These are phyloP conservation scores for Sesamia inferens DNA, from an alignment of 2,888 invertebrate species.

Conservation along the genomic window DNA sequence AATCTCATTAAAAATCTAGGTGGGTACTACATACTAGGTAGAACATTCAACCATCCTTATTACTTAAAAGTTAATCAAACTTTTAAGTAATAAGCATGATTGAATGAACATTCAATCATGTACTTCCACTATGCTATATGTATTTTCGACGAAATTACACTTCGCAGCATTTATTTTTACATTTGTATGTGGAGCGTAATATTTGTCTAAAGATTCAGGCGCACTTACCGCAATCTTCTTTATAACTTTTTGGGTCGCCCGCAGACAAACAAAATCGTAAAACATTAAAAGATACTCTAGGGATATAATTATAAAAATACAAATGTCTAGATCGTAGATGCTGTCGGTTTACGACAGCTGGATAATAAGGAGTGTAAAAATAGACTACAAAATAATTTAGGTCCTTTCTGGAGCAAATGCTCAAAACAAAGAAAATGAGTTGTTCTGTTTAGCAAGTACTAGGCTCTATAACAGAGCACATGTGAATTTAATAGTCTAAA, in stretches of 20 bases:
- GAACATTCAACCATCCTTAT: too few species aligned
- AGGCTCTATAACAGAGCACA: not conserved
- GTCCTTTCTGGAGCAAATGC: too few species aligned
- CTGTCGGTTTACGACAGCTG: not conserved
- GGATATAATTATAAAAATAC: not conserved
- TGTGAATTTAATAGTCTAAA: not conserved
- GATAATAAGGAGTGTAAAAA: not conserved
- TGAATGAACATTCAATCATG: too few species aligned
- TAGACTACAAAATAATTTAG: not conserved
- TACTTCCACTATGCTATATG: too few species aligned
- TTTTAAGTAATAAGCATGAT: too few species aligned
- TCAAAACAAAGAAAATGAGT: not conserved
- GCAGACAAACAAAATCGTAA: slow-evolving; percentile 24
- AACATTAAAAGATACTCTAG: slow-evolving; percentile 14
- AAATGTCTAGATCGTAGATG: not conserved
- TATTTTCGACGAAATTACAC: slow-evolving; percentile 31
- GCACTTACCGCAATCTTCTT: not conserved
- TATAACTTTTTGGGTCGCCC: slow-evolving; percentile 23
- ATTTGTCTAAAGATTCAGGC: slow-evolving; percentile 38
- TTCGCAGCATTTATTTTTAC: slow-evolving; percentile 18
- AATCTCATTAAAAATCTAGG: not conserved
- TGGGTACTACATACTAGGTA: too few species aligned
- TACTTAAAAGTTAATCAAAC: too few species aligned
- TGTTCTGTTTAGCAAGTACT: not conserved
- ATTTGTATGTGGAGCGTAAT: slow-evolving; percentile 8